Evolutionary conservation across 2,113 vertebrate genomes (phyloP), one percentile per base, ranked within the genome.

Genomic region (Crotalus tigris): DNA sequence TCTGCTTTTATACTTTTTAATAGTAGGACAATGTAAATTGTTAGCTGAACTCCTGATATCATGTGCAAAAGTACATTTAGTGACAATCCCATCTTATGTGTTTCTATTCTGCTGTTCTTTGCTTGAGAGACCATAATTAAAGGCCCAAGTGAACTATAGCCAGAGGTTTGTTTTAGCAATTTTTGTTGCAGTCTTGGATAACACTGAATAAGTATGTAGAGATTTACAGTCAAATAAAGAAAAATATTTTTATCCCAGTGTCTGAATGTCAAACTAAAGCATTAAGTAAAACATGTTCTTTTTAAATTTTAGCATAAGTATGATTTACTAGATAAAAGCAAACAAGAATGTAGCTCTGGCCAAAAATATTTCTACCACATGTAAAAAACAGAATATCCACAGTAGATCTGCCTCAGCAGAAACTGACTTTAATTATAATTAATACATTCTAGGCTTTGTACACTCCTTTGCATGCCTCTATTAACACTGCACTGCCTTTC

Each of bases 201-300:
- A 4, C n/a, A 69, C 12, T 69, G 61, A 95, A 95, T 94, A 90
- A 92, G 92, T 87, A n/a, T 88, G 23, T 49, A 91, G 61, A 75
- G 91, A 44, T 95, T 96, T 95, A 93, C 94, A 96, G 95, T 94
- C 64, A 95, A 92, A 94, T 95, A 94, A 95, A 95, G 95, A 95
- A 94, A 93, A 94, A 23, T 91, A 94, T 92, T 75, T 93, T 87
- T 53, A 94, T 90, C 92, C 39, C 19, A 91, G 93, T 93, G 94
- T 44, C 86, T 93, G 87, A 85, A 94, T 91, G 61, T 87, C 95
- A 93, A 92, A 64, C 26, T 64, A 64, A 64, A 13, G 12, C 29
- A n/a, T 69, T 69, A 69, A 95, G 91, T 93, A 87, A 95, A 95
- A 49, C 90, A 92, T 93, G 93, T 92, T 96, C 90, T 94, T 94